phyloP scores from a whole-genome alignment of 2,888 invertebrate species.

The Tetragonisca angustula region DNA sequence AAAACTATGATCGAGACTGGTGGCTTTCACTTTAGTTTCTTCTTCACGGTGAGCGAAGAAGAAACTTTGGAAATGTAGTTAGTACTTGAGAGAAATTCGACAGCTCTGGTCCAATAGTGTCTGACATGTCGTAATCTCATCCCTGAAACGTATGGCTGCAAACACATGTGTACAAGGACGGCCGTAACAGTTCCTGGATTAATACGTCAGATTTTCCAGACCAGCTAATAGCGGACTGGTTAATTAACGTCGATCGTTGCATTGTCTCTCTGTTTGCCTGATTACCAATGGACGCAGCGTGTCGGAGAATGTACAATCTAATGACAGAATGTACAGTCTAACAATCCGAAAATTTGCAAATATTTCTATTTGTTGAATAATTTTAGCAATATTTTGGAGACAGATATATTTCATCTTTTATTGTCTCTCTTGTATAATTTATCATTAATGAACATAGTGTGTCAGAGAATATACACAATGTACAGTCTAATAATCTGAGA shows the following conservation, averaged over 20 bases:
- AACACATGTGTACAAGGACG: not conserved
- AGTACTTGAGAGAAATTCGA: not conserved
- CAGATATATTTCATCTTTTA: no score
- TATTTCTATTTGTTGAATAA: not conserved
- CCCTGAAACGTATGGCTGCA: not conserved
- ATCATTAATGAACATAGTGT: no score
- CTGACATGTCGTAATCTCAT: not conserved
- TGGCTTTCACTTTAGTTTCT: not conserved
- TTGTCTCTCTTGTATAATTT: no score
- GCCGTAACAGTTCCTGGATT: not conserved
- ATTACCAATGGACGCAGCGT: not conserved
- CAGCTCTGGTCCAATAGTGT: not conserved
- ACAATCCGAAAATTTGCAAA: not conserved
- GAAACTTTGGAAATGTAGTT: not conserved
- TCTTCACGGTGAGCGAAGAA: not conserved
- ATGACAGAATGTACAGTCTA: not conserved
- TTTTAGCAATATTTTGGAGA: no score
- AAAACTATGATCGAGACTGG: not conserved
- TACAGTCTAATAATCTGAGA: no score
- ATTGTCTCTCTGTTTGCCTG: not conserved
- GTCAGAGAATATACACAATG: no score
- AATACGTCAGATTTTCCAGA: not conserved
- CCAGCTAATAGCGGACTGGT: not conserved
- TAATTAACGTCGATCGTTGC: constrained; percentile 7
- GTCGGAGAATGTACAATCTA: not conserved